Conservation (phyloP, 2,888 invertebrate species). For the Gnatocerus cornutus region DNA sequence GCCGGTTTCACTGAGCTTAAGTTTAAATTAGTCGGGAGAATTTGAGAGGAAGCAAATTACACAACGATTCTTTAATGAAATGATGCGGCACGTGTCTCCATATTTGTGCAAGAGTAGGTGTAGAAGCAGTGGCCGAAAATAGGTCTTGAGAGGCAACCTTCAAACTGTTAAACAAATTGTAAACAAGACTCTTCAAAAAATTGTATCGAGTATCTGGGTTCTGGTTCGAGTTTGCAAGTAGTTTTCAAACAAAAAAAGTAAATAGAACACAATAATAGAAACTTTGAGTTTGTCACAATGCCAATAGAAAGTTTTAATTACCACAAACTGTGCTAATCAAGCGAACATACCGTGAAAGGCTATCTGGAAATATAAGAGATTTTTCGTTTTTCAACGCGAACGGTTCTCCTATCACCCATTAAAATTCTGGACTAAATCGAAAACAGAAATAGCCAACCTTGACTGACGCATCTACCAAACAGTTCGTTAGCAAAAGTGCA, state of each 20-base stretch:
- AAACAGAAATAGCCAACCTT: constrained; percentile 39
- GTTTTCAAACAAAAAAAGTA: constrained; percentile 35
- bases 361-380: neutral
- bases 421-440: constrained; percentile 13
- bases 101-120: constrained; percentile 37
- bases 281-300: constrained; percentile 44
- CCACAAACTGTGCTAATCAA: constrained; percentile 42
- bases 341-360: constrained; percentile 38
- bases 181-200: constrained; percentile 18
- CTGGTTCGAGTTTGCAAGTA: constrained; percentile 21
- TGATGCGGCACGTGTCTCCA: constrained; percentile 41
- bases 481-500: constrained; percentile 6
- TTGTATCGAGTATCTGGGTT: constrained; percentile 1
- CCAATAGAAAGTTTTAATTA: constrained; percentile 50
- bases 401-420: constrained; percentile 7
- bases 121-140: constrained; percentile 30
- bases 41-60: constrained; percentile 23
- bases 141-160: constrained; percentile 28
- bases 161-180: constrained; percentile 28
- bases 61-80: constrained; percentile 30
- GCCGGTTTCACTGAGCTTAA: constrained; percentile 35
- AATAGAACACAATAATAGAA: constrained; percentile 47
- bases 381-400: neutral
- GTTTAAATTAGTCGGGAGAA: constrained; percentile 15
- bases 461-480: constrained; percentile 6